Conservation (phyloP, 2,888 invertebrate species). For the Ceraclea dissimilis region DNA sequence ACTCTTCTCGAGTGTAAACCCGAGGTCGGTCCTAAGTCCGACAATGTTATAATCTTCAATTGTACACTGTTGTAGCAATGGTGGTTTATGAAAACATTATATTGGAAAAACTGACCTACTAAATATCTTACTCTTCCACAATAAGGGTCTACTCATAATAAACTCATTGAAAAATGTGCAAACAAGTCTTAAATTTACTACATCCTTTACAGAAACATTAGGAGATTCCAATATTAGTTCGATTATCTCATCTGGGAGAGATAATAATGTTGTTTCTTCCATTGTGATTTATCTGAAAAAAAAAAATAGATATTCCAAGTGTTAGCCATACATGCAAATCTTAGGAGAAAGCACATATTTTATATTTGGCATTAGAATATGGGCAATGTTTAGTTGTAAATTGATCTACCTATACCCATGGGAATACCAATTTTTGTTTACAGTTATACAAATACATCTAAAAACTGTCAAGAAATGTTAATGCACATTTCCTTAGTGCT, state of each 20-base stretch:
- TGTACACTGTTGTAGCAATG: too few species aligned
- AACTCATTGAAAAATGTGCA: constrained; percentile 11
- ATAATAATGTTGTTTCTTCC: neutral
- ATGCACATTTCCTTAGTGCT: too few species aligned
- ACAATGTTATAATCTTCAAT: too few species aligned
- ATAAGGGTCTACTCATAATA: neutral
- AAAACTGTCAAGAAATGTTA: too few species aligned
- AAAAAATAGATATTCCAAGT: neutral
- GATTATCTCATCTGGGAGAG: constrained; percentile 15
- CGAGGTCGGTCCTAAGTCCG: too few species aligned
- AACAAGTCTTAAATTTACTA: constrained; percentile 7
- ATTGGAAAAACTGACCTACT: too few species aligned
- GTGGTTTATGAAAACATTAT: neutral
- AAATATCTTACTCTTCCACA: constrained; percentile 19
- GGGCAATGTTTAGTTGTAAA: too few species aligned
- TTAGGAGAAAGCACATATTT: neutral
- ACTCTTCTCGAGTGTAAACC: too few species aligned
- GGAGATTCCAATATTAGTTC: constrained; percentile 11
- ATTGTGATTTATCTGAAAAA: neutral
- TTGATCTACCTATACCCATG: too few species aligned
- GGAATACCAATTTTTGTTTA: too few species aligned
- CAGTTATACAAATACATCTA: too few species aligned
- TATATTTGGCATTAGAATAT: too few species aligned
- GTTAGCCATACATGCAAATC: neutral
- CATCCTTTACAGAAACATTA: constrained; percentile 10